A percentile compares a stretch with the other conserved stretches of the same genome.
phyloP scores from a whole-genome alignment of 2,113 vertebrate species.

The Nyctibius bracteatus region DNA sequence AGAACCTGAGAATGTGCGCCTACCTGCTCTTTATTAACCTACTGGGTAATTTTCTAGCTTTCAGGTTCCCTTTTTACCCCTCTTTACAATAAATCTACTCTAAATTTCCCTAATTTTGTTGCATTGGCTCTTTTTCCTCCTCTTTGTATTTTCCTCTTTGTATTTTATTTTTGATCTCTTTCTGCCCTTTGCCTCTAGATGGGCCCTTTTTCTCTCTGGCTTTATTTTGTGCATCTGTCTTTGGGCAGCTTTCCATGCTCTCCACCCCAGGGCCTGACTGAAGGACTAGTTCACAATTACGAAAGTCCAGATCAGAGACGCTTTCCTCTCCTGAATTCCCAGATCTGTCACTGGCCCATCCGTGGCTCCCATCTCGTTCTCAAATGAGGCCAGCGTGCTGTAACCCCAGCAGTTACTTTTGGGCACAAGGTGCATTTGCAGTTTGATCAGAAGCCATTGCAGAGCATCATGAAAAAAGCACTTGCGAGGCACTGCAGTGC shows the following conservation, averaged over 20 bases:
- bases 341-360: background rate
- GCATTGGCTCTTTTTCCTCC: background rate
- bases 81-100: background rate
- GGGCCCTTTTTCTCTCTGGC: background rate
- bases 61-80: background rate
- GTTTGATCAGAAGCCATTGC: background rate
- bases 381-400: accelerated
- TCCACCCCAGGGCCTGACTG: background rate
- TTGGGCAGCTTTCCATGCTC: background rate
- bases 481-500: background rate
- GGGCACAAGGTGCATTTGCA: background rate
- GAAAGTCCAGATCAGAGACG: background rate
- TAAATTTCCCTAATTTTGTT: background rate
- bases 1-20: background rate
- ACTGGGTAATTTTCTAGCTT: background rate
- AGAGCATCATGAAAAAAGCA: background rate
- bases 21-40: background rate
- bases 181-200: background rate
- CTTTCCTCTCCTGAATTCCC: background rate
- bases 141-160: too few relatives aligned
- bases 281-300: background rate
- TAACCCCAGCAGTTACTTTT: background rate
- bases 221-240: background rate
- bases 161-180: background rate
- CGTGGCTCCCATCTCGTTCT: background rate